Evolutionary conservation across 2,113 vertebrate genomes (phyloP), one percentile per base, ranked within the genome.

Genomic region (Dasyornis broadbenti): DNA sequence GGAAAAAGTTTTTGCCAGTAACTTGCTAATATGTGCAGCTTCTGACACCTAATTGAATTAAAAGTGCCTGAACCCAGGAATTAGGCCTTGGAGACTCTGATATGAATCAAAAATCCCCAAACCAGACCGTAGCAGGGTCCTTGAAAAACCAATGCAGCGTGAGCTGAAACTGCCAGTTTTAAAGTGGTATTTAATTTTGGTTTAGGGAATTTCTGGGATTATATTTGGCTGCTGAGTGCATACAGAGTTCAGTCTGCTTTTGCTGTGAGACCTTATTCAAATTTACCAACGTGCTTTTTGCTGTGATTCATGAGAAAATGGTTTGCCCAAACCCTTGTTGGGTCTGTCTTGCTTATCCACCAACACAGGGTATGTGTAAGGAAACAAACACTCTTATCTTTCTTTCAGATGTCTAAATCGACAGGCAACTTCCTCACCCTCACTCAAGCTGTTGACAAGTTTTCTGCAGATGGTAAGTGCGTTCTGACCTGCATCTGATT

Each of bases 391-490:
- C 40, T 89, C 71, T 92, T 90, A 45, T 94, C 2, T 95, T 39
- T 91, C 50, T 96, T 94, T 92, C 96, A 99, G 99, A 99, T 99
- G 99, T 99, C 99, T 87, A 99, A 99, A 97, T 99, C 99, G 61
- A 99, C 99, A 45, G 99, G 99, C 92, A 99, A 99, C 97, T 99
- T 99, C 94, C 99, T 99, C 72, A 99, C 99, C 66, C 97, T 99
- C 80, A 94, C 42, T 64, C 97, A 99, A 95, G 99, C 99, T 92
- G 87, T 99, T 82, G 97, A 98, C 75, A 99, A 99, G 97, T 99
- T 99, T 97, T 99, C 99, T 97, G 99, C 99, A 66, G 99, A 99
- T 89, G 99, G 99, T 99, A 96, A 97, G 96, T 94, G 15, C 14
- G 18, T 39, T 78, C 86, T 95, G 82, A 86, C 79, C 78, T 82